phyloP scores from a whole-genome alignment of 2,888 invertebrate species.

The Antheraea yamamai region DNA sequence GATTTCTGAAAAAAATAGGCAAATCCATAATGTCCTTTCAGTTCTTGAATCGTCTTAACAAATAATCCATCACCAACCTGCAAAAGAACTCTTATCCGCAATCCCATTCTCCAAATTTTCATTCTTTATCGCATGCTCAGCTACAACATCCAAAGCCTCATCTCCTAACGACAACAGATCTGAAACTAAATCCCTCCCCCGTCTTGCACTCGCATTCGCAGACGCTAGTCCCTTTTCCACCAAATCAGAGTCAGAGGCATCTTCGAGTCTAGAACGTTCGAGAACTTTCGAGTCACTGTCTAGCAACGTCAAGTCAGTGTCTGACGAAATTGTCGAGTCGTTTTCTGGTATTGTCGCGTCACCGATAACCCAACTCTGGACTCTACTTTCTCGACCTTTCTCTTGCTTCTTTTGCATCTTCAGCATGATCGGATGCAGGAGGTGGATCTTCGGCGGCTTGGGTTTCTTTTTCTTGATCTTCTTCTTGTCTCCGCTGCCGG shows the following conservation, averaged over 20 bases:
- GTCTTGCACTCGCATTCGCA: conserved; percentile 30
- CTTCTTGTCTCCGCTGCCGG: conserved; percentile 52
- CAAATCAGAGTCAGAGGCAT: conserved; percentile 14
- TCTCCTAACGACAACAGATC: conserved; percentile 63
- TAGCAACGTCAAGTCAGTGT: conserved; percentile 4
- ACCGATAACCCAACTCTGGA: conserved; percentile 69
- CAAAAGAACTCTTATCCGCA: conserved; percentile 60
- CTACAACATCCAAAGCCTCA: conserved; percentile 60
- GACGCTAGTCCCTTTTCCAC: conserved; percentile 23
- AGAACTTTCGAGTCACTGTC: neutral
- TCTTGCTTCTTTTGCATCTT: conserved; percentile 48
- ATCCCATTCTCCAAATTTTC: conserved; percentile 66
- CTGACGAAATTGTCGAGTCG: conserved; percentile 27
- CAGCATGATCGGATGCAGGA: conserved; percentile 62
- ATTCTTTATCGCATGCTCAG: conserved; percentile 63
- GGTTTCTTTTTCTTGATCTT: conserved; percentile 69
- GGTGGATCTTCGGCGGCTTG: conserved; percentile 69
- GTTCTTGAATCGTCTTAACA: neutral
- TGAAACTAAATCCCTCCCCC: conserved; percentile 50
- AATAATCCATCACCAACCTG: conserved; percentile 65
- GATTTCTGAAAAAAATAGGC: neutral
- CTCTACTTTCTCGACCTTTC: conserved; percentile 64
- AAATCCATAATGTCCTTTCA: neutral
- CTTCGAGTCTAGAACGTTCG: neutral
- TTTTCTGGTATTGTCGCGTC: conserved; percentile 33